phyloP scores from a whole-genome alignment of 2,797 vertebrate species.

The Schizothorax lantsangensis region DNA sequence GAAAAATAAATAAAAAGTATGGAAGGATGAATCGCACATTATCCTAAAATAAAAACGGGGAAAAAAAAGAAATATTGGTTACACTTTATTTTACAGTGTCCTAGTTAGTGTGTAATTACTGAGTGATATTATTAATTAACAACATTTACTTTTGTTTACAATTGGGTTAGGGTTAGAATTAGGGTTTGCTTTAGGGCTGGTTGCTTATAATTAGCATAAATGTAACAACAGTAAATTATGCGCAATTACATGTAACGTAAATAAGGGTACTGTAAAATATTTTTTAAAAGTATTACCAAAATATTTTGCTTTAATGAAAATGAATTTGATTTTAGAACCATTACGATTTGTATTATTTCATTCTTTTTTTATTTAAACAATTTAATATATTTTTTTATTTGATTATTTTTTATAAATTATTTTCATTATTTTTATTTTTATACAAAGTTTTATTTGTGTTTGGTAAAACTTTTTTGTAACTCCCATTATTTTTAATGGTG shows the following conservation, averaged over 20 bases:
- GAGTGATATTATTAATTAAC: not conserved
- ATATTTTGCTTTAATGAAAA: not conserved
- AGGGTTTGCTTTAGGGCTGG: not conserved
- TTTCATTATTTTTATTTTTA: no score
- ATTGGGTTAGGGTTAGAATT: not conserved
- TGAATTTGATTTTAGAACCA: not conserved
- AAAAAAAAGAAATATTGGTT: not conserved
- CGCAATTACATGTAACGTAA: not conserved
- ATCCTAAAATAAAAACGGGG: not conserved
- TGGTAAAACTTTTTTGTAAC: not conserved
- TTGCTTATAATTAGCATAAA: not conserved
- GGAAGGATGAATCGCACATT: not conserved
- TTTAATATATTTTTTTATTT: no score
- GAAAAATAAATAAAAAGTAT: not conserved
- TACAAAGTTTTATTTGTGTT: not conserved
- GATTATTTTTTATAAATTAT: no score
- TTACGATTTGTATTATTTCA: no score
- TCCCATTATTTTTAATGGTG: not conserved
- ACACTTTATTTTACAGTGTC: not conserved
- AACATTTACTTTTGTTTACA: not conserved
- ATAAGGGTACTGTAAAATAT: not conserved
- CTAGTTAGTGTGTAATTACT: not conserved
- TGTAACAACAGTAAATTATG: not conserved
- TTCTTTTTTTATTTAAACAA: no score
- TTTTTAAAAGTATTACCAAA: no score